Percentiles rank a stretch among this genome's conserved stretches.
phyloP scores from a whole-genome alignment of 2,888 invertebrate genomes.

The Tiphia femorata region DNA sequence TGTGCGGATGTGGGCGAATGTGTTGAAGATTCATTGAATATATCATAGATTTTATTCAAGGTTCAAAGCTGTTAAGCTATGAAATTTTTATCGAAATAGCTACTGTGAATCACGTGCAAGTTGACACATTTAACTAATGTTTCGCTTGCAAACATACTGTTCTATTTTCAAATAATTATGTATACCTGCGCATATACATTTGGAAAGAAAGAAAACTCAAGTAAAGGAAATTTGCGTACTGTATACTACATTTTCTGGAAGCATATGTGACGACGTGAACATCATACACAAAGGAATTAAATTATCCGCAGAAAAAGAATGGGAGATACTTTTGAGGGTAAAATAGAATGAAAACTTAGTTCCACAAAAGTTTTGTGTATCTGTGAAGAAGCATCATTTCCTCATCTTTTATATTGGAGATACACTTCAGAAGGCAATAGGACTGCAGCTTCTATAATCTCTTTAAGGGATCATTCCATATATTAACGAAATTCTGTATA shows the following conservation, averaged over 20 bases:
- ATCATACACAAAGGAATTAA: not conserved
- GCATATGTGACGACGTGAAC: not conserved
- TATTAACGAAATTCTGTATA: too few species aligned
- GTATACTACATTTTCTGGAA: not conserved
- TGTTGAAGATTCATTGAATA: not conserved
- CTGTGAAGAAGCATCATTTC: too few species aligned
- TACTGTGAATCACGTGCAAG: not conserved
- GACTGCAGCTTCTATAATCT: too few species aligned
- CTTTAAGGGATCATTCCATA: too few species aligned
- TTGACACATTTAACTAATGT: slow-evolving; percentile 9
- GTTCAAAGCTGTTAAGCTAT: slow-evolving; percentile 13
- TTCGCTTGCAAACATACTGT: slow-evolving; percentile 1
- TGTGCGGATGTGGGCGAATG: slow-evolving; percentile 2
- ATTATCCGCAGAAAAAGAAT: not conserved
- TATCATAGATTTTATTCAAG: slow-evolving; percentile 18
- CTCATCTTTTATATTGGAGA: too few species aligned
- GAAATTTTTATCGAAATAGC: slow-evolving; percentile 19
- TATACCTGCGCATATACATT: too few species aligned
- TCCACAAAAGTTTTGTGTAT: too few species aligned
- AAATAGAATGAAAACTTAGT: too few species aligned
- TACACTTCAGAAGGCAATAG: too few species aligned
- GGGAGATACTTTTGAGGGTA: too few species aligned
- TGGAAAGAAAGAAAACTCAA: not conserved
- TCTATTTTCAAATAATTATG: slow-evolving; percentile 12
- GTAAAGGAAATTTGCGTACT: not conserved